Conservation (phyloP, 2,888 invertebrate species). For the Drosophila pseudotalamancana region DNA sequence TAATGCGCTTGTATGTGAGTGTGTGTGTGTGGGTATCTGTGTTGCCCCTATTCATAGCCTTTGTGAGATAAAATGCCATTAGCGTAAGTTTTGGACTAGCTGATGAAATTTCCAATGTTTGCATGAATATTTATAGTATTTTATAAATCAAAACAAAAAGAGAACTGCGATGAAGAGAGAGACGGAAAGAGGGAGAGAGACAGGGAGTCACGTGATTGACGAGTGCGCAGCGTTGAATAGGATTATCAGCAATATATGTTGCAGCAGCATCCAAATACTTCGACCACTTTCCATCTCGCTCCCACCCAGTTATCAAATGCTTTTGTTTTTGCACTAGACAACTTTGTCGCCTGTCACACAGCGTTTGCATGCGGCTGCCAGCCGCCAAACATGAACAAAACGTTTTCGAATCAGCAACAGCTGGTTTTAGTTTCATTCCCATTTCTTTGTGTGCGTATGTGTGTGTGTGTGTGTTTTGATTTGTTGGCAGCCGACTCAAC, state of each 20-base stretch:
- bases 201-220: slow-evolving; percentile 38
- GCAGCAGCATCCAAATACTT: background rate
- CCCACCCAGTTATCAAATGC: background rate
- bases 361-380: slow-evolving; percentile 9
- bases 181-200: background rate
- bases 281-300: background rate
- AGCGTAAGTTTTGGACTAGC: slow-evolving; percentile 19
- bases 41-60: slow-evolving; percentile 17
- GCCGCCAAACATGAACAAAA: slow-evolving; percentile 23
- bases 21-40: slow-evolving; percentile 19
- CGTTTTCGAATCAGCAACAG: slow-evolving; percentile 48
- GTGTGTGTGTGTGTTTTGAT: slow-evolving; percentile 42
- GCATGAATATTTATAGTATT: slow-evolving; percentile 8
- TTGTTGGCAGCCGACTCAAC: slow-evolving; percentile 50
- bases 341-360: slow-evolving; percentile 36
- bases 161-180: background rate
- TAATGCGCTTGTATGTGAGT: slow-evolving; percentile 2
- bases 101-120: slow-evolving; percentile 49
- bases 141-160: slow-evolving; percentile 30
- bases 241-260: slow-evolving; percentile 9
- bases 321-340: slow-evolving; percentile 9
- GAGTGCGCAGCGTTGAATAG: slow-evolving; percentile 31
- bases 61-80: slow-evolving; percentile 53
- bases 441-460: background rate
- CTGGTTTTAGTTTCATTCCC: slow-evolving; percentile 40